A percentile compares a stretch with the other conserved stretches of the same genome.
phyloP scores from a whole-genome alignment of 2,888 invertebrate species.

The Salpingus planirostris region DNA sequence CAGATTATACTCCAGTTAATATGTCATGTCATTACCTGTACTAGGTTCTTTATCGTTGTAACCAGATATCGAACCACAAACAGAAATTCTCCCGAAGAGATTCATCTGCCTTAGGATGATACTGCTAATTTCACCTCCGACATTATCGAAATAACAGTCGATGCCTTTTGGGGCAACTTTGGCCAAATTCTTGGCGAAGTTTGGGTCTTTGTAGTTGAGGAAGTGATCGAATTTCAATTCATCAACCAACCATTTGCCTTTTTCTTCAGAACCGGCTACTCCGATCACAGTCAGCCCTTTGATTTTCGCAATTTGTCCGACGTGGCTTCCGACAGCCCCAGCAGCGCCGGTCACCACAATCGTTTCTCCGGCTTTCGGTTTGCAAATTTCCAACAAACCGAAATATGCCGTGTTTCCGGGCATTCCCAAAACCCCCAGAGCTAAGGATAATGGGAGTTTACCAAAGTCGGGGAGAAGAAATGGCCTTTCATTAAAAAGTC shows the following conservation, averaged over 20 bases:
- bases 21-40: too few relatives aligned
- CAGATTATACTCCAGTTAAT: too few relatives aligned
- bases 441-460: constrained; percentile 51
- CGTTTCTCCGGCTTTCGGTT: constrained; percentile 61
- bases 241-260: constrained; percentile 55
- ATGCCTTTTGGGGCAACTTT: constrained; percentile 57
- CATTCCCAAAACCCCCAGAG: constrained; percentile 58
- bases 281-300: constrained; percentile 61
- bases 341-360: constrained; percentile 66
- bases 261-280: constrained; percentile 59
- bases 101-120: constrained; percentile 56
- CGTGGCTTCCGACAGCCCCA: constrained; percentile 67
- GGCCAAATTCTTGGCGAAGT: constrained; percentile 46
- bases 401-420: constrained; percentile 67
- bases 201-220: constrained; percentile 59
- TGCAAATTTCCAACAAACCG: constrained; percentile 59
- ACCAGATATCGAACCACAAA: constrained; percentile 59
- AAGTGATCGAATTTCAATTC: constrained; percentile 57
- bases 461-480: constrained; percentile 53
- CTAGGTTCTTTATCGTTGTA: constrained; percentile 45
- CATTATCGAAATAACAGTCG: constrained; percentile 70
- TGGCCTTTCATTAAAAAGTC: too few relatives aligned
- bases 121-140: constrained; percentile 59
- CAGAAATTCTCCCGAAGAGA: constrained; percentile 51
- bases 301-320: constrained; percentile 69